These are phyloP conservation scores for Aphyosemion australe DNA, from an alignment of 2,113 vertebrate genomes.

Conservation along the genomic window DNA sequence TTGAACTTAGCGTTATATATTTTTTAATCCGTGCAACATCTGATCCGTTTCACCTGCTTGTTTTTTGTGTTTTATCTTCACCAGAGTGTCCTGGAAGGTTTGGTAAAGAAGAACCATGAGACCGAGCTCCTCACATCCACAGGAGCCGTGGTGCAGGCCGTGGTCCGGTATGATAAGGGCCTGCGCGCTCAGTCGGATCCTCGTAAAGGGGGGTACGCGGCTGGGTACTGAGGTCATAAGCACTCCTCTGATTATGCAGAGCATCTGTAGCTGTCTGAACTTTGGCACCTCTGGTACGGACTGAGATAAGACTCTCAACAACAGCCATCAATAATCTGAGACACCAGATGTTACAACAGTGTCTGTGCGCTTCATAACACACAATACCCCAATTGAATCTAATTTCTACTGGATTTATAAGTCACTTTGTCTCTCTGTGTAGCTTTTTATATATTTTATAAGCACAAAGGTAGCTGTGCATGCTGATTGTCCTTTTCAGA, in stretches of 20 bases:
- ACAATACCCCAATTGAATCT: conserved; percentile 1
- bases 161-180: conserved; percentile 43
- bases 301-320: conserved; percentile 20
- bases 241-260: conserved; percentile 5
- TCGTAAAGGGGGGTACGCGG: conserved; percentile 75
- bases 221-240: conserved; percentile 74
- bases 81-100: conserved; percentile 69
- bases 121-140: conserved; percentile 21
- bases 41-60: too few relatives aligned
- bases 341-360: not conserved
- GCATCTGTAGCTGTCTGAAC: conserved; percentile 7
- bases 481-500: too few relatives aligned
- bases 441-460: not conserved
- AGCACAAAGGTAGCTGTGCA: not conserved
- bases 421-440: conserved; percentile 6
- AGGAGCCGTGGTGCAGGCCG: conserved; percentile 75
- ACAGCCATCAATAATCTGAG: not conserved
- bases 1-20: too few relatives aligned
- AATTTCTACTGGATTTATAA: conserved; percentile 1
- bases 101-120: conserved; percentile 73
- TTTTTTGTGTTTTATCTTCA: not conserved
- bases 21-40: too few relatives aligned
- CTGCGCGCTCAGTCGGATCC: conserved; percentile 66
- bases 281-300: conserved; percentile 8
- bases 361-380: not conserved